phyloP scores from a whole-genome alignment of 2,113 vertebrate genomes.

The Anarhynchus alexandrinus region DNA sequence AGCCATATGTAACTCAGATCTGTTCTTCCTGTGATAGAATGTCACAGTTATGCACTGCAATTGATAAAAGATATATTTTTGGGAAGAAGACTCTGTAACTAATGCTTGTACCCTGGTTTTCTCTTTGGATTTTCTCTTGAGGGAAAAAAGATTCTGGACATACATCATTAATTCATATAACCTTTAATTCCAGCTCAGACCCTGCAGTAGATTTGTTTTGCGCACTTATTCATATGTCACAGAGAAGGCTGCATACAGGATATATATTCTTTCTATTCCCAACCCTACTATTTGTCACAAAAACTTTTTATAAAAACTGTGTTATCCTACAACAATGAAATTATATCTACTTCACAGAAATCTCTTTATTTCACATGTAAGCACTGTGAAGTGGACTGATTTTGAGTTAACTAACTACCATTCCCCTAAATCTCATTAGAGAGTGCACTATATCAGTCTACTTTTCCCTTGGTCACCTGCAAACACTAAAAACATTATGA shows the following conservation, averaged over 20 bases:
- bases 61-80: not conserved
- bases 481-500: not conserved
- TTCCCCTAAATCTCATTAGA: not conserved
- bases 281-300: not conserved
- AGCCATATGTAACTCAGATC: not conserved
- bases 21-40: not conserved
- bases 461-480: not conserved
- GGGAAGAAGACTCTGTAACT: not conserved
- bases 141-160: not conserved
- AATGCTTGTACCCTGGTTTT: not conserved
- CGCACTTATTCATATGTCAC: not conserved
- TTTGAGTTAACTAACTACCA: not conserved
- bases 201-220: not conserved
- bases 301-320: slow-evolving; percentile 2
- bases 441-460: not conserved
- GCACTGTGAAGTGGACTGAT: not conserved
- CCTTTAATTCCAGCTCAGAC: not conserved
- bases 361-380: not conserved
- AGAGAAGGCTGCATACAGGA: not conserved
- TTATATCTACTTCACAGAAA: not conserved
- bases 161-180: not conserved
- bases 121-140: not conserved
- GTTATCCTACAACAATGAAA: not conserved
- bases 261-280: not conserved
- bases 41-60: not conserved